A percentile compares a stretch with the other conserved stretches of the same genome.
Evolutionary conservation across 2,888 invertebrate genomes (phyloP).

Genomic region (Harpalus rubripes): DNA sequence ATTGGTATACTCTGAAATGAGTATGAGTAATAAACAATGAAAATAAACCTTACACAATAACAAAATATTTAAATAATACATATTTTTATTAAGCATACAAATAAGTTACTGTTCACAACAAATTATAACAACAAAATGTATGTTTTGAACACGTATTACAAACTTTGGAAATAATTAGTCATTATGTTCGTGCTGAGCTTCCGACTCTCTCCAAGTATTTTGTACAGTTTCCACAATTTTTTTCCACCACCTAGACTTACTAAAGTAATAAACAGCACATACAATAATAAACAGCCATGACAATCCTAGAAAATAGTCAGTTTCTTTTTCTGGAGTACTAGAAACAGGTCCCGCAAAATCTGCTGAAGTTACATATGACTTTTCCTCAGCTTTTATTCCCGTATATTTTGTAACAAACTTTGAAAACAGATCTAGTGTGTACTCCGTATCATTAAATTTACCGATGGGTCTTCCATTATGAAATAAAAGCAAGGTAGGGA

Average conservation of each 20-base stretch:
- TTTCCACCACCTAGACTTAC: slow-evolving; percentile 87
- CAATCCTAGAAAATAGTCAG: slow-evolving; percentile 89
- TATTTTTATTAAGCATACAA: slow-evolving; percentile 20
- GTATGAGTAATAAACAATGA: no score
- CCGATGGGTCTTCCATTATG: slow-evolving; percentile 93
- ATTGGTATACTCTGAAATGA: no score
- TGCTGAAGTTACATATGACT: slow-evolving; percentile 85
- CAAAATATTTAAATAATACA: neutral
- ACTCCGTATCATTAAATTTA: slow-evolving; percentile 90
- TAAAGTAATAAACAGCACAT: slow-evolving; percentile 87
- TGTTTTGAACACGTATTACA: neutral
- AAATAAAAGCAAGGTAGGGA: slow-evolving; percentile 93
- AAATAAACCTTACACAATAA: no score
- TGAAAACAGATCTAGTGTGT: slow-evolving; percentile 88
- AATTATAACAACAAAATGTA: slow-evolving; percentile 22
- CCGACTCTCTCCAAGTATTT: slow-evolving; percentile 93
- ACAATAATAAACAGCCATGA: slow-evolving; percentile 92
- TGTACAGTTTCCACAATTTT: slow-evolving; percentile 91
- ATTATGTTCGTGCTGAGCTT: slow-evolving; percentile 87
- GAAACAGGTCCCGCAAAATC: slow-evolving; percentile 91
- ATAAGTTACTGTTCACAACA: slow-evolving; percentile 3
- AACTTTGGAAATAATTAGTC: slow-evolving; percentile 78
- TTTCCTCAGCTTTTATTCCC: slow-evolving; percentile 82
- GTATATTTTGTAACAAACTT: slow-evolving; percentile 89
- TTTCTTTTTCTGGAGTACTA: slow-evolving; percentile 86